Evolutionary conservation across 2,113 vertebrate genomes (phyloP).

Genomic region (Eptesicus fuscus): DNA sequence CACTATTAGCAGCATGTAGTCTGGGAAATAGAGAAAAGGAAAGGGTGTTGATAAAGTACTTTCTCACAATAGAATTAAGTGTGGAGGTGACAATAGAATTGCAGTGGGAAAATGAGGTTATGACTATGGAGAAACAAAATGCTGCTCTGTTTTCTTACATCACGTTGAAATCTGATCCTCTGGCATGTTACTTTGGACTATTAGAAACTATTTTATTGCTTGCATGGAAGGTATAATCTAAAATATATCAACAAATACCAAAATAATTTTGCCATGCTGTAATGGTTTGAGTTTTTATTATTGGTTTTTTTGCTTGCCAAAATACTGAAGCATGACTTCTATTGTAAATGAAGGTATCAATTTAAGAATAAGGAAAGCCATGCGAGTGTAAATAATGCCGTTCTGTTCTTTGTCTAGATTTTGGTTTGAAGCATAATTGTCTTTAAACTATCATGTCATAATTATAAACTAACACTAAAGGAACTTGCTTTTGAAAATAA

Average conservation of each 20-base stretch:
- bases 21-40: slow-evolving; percentile 22
- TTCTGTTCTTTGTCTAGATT: not conserved
- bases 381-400: not conserved
- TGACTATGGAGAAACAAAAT: slow-evolving; percentile 14
- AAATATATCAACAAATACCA: slow-evolving; percentile 1
- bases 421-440: not conserved
- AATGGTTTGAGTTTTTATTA: not conserved
- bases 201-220: not conserved
- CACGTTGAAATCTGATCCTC: slow-evolving; percentile 28
- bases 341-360: not conserved
- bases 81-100: not conserved
- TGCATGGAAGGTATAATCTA: not conserved
- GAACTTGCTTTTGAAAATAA: not conserved
- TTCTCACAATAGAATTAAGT: slow-evolving; percentile 30
- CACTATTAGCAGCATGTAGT: not conserved
- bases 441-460: not conserved
- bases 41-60: slow-evolving; percentile 36
- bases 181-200: not conserved
- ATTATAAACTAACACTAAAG: not conserved
- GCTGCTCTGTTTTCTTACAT: not conserved
- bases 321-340: not conserved
- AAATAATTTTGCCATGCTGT: not conserved
- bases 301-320: not conserved
- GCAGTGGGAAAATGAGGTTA: not conserved
- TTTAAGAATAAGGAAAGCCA: not conserved